Conservation (phyloP, 2,113 vertebrate genomes). For the Odontesthes bonariensis region DNA sequence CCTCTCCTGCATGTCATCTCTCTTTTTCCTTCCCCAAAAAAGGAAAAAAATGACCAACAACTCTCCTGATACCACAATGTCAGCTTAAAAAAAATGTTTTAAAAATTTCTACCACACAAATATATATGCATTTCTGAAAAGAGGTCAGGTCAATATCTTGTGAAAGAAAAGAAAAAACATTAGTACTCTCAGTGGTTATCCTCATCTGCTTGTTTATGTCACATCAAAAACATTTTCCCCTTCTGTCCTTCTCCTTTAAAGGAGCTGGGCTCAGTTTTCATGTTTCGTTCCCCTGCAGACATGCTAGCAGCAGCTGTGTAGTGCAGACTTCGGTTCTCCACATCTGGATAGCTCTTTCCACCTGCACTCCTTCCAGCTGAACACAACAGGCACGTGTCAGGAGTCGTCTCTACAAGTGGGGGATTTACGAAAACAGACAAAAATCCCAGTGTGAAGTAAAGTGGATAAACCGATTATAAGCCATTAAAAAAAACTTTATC, state of each 20-base stretch:
- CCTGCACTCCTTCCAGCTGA: slow-evolving; percentile 4
- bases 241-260: background rate
- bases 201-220: background rate
- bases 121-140: too few species aligned
- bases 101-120: too few species aligned
- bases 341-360: background rate
- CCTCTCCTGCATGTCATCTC: too few species aligned
- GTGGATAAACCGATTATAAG: slow-evolving; percentile 7
- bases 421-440: background rate
- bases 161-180: background rate
- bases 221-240: background rate
- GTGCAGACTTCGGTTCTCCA: background rate
- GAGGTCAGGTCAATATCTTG: background rate
- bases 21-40: too few species aligned
- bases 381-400: background rate
- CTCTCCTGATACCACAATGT: too few species aligned
- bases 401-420: background rate
- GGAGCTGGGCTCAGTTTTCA: background rate
- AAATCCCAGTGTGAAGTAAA: background rate
- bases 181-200: too few species aligned
- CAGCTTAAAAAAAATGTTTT: too few species aligned
- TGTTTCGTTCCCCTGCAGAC: slow-evolving; percentile 1
- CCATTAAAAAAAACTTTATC: background rate
- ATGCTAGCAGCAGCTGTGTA: background rate
- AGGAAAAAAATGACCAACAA: too few species aligned